Conservation (phyloP, 2,888 invertebrate species). For the Phaedon cochleariae region DNA sequence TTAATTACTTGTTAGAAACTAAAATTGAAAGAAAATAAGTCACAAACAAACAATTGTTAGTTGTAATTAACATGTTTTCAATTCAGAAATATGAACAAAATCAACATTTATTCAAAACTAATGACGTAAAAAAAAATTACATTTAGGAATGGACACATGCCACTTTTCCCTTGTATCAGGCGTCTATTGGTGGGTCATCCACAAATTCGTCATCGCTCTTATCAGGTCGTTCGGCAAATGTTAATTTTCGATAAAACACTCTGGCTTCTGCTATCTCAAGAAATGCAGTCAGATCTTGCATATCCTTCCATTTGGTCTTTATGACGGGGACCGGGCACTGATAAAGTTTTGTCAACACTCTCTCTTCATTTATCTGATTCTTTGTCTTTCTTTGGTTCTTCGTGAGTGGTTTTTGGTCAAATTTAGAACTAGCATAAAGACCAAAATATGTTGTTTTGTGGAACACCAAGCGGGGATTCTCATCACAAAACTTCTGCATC, state of each 20-base stretch:
- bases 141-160: too few relatives aligned
- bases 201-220: not conserved
- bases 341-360: conserved; percentile 5
- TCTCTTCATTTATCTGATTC: conserved; percentile 3
- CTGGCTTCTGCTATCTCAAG: not conserved
- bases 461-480: conserved; percentile 4
- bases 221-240: not conserved
- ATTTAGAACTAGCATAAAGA: conserved; percentile 12
- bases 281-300: not conserved
- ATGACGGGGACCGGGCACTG: not conserved
- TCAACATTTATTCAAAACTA: too few relatives aligned
- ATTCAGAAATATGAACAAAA: not conserved
- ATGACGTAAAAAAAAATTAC: not conserved
- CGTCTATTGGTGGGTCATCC: too few relatives aligned
- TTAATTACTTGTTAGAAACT: too few relatives aligned
- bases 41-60: not conserved
- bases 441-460: conserved; percentile 1
- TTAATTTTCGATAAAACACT: not conserved
- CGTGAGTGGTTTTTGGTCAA: not conserved
- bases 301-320: not conserved
- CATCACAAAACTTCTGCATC: conserved; percentile 8
- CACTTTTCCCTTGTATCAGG: too few relatives aligned
- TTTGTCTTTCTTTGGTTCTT: conserved; percentile 3
- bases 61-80: too few relatives aligned
- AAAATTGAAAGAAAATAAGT: too few relatives aligned